Evolutionary conservation across 2,888 invertebrate species (phyloP).

Genomic region (Eubasilissa splendida): DNA sequence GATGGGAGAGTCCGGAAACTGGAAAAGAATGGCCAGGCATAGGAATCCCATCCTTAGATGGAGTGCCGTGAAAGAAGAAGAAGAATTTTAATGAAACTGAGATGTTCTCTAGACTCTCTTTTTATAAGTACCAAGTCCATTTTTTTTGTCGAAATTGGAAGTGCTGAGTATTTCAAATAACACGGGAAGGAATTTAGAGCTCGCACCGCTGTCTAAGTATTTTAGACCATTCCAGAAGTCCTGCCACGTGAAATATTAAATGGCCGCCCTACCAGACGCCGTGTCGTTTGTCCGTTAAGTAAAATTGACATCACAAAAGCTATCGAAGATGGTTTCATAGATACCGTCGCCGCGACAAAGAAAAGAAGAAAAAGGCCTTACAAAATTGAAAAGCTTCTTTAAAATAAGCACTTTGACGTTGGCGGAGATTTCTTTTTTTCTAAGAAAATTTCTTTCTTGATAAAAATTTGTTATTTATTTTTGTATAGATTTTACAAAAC

Average conservation of each 20-base stretch:
- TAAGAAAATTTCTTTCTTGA: not conserved
- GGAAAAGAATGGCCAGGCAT: no score
- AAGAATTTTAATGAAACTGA: no score
- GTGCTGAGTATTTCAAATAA: no score
- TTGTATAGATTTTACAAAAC: not conserved
- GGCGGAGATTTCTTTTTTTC: not conserved
- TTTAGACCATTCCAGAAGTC: not conserved
- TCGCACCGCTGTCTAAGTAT: not conserved
- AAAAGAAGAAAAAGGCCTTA: conserved; percentile 32
- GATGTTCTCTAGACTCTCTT: no score
- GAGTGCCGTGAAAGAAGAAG: no score
- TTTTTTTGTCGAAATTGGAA: no score
- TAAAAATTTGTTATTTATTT: not conserved
- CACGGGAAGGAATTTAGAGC: not conserved
- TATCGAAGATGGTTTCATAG: conserved; percentile 41
- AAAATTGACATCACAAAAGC: conserved; percentile 48
- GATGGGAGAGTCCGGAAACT: no score
- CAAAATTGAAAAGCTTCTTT: conserved; percentile 43
- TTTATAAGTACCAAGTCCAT: no score
- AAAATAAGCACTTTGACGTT: conserved; percentile 16
- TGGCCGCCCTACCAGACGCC: conserved; percentile 28
- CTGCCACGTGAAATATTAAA: conserved; percentile 45
- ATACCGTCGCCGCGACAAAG: conserved; percentile 40
- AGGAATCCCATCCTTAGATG: no score
- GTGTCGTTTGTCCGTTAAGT: conserved; percentile 39